These are phyloP conservation scores for Amyelois transitella DNA, from an alignment of 1,140 invertebrate genomes.

Conservation along the genomic window DNA sequence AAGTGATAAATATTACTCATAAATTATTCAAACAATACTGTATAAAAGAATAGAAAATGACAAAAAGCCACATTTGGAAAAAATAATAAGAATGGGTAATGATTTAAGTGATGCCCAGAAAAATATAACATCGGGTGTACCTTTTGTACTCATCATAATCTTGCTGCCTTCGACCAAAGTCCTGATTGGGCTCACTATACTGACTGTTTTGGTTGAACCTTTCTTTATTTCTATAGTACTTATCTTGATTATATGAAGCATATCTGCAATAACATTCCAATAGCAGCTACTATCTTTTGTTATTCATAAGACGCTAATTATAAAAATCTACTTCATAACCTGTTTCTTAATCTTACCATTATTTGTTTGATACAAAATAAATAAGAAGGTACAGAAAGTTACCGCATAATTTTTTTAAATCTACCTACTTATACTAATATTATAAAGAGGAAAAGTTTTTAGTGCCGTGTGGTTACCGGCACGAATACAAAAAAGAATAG, in stretches of 20 bases:
- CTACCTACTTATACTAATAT: too few relatives aligned
- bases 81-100: not conserved
- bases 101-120: not conserved
- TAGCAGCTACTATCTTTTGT: not conserved
- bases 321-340: not conserved
- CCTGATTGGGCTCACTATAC: constrained; percentile 30
- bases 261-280: constrained; percentile 34
- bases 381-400: not conserved
- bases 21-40: too few relatives aligned
- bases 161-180: constrained; percentile 35
- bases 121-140: constrained; percentile 17
- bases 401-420: not conserved
- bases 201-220: constrained; percentile 38
- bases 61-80: not conserved
- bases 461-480: too few relatives aligned
- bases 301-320: not conserved
- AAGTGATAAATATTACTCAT: too few relatives aligned
- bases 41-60: not conserved
- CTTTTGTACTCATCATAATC: constrained; percentile 53
- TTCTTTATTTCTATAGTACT: constrained; percentile 45
- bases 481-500: too few relatives aligned
- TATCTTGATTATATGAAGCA: constrained; percentile 34
- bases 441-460: too few relatives aligned
- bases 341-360: too few relatives aligned
- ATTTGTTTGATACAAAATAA: not conserved